These are phyloP conservation scores for Gryon sp. DNA, from an alignment of 1,140 invertebrate species.

Conservation along the genomic window DNA sequence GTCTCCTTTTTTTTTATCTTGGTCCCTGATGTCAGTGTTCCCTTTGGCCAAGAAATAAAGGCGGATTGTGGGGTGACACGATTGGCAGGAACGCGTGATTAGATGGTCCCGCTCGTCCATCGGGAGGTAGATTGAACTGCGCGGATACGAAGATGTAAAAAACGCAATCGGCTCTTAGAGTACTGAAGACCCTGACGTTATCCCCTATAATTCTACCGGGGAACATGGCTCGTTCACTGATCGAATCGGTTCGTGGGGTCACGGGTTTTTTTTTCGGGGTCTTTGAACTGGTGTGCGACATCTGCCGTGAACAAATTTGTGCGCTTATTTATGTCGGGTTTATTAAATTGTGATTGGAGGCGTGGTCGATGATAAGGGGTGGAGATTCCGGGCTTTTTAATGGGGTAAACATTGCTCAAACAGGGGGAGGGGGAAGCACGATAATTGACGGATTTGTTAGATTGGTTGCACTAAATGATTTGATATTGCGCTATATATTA, in stretches of 20 bases:
- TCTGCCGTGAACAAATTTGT: constrained; percentile 53
- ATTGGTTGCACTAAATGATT: too few species aligned
- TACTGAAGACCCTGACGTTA: constrained; percentile 76
- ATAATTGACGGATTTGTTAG: too few species aligned
- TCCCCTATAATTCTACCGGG: constrained; percentile 70
- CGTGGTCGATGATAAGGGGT: constrained; percentile 5
- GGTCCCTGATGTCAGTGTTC: constrained; percentile 49
- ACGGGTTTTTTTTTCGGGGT: constrained; percentile 55
- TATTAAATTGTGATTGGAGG: constrained; percentile 33
- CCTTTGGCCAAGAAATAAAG: constrained; percentile 64
- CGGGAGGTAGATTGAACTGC: constrained; percentile 59
- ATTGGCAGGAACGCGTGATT: constrained; percentile 74
- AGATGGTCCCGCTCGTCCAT: constrained; percentile 69
- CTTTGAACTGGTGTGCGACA: constrained; percentile 60
- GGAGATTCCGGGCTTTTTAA: constrained; percentile 3
- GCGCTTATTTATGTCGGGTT: constrained; percentile 14
- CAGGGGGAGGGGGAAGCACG: too few species aligned
- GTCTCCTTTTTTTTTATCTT: constrained; percentile 38
- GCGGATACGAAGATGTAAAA: constrained; percentile 74
- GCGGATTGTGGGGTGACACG: constrained; percentile 67
- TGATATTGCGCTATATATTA: too few species aligned
- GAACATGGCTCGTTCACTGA: constrained; percentile 44
- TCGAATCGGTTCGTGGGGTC: constrained; percentile 58
- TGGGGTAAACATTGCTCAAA: neutral
- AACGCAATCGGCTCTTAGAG: constrained; percentile 80